Evolutionary conservation across 2,797 vertebrate species (phyloP).

Genomic region (Austrolebias charrua): DNA sequence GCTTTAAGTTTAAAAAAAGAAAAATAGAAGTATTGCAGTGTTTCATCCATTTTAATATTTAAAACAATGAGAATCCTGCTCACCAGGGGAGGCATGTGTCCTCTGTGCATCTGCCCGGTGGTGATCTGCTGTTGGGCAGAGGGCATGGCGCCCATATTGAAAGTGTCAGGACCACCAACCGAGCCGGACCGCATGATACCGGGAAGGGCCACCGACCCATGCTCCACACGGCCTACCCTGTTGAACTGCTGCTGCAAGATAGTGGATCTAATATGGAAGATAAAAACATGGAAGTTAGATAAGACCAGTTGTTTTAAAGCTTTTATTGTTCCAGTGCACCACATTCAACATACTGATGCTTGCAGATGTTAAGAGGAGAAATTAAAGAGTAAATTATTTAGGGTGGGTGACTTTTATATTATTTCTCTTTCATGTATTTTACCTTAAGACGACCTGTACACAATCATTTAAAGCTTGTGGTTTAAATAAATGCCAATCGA

Average conservation of each 20-base stretch:
- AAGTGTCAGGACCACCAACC: slow-evolving; percentile 89
- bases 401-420: not conserved
- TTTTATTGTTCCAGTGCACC: not conserved
- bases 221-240: slow-evolving; percentile 91
- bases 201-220: slow-evolving; percentile 91
- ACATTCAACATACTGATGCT: not conserved
- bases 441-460: not conserved
- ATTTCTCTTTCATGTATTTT: not conserved
- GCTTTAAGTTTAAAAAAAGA: not conserved
- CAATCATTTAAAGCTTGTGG: not conserved
- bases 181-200: slow-evolving; percentile 96
- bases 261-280: slow-evolving; percentile 81
- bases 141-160: slow-evolving; percentile 94
- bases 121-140: slow-evolving; percentile 95
- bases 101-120: slow-evolving; percentile 95
- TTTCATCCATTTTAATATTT: not conserved
- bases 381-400: not conserved
- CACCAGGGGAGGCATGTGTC: slow-evolving; percentile 97
- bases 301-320: not conserved
- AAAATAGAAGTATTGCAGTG: not conserved
- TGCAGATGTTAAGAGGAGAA: not conserved
- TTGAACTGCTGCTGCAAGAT: slow-evolving; percentile 98
- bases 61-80: slow-evolving; percentile 53
- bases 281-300: not conserved
- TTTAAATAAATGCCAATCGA: not conserved